Base-by-base conservation (phyloP, 2,797 vertebrate species). In the Enteromius argenteus region DNA sequence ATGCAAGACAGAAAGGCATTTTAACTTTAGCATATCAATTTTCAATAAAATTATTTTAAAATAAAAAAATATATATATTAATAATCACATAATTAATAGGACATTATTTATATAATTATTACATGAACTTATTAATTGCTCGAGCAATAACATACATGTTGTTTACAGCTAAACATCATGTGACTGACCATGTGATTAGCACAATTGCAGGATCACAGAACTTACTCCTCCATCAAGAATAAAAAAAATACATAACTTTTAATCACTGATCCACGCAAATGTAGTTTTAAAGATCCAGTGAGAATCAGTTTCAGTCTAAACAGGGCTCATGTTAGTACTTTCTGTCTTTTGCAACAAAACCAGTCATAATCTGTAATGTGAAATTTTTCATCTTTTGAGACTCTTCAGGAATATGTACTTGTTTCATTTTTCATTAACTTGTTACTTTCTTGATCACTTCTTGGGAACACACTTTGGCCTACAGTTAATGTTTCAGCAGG, bases 361-460 rank as follows among this genome's bases (percentile, higher is more conserved):
- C 35, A 14, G n/a, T 15, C n/a, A 69, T 23, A 44, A 23, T 71
- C n/a, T 46, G 8, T 46, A 10, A 4, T 49, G 3, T 17, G 23
- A 68, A 42, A 14, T 23, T 2, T n/a, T 69, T 69, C 10, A 14
- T 6, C 69, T 14, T 72, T 72, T 46, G 27, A 71, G 0, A 53
- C 30, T 8, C 30, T 30, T 23, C 15, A 3, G 19, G 19, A 32
- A 37, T 35, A 37, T 58, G 35, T 58, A 23, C 51, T 56, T 1
- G 8, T 56, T 23, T 37, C 0, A 75, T 23, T 76, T 23, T 58
- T 76, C 7, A 76, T 76, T 58, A 58, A 58, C 73, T 56, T 56
- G 10, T 75, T 39, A 37, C 27, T 23, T 58, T 76, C 51, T 76
- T 76, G 35, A 76, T 76, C 32, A 76, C n/a, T 56, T 58, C 6